A percentile compares a stretch with the other conserved stretches of the same genome.
Conservation (phyloP, 2,113 vertebrate genomes). For the Menidia beryllina region DNA sequence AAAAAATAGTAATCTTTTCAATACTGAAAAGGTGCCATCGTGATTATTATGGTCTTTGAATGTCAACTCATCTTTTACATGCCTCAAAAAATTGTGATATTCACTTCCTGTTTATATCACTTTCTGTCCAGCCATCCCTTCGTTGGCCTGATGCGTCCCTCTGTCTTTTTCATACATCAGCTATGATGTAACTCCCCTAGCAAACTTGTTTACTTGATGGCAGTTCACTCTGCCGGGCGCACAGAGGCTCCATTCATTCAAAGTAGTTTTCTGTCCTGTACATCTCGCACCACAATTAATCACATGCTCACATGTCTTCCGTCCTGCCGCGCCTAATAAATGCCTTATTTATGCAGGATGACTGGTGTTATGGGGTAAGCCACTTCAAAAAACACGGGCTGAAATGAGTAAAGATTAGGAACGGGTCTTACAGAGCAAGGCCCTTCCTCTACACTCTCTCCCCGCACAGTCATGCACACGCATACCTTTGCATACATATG, state of each 20-base stretch:
- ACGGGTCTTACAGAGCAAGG: conserved; percentile 4
- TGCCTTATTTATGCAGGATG: conserved; percentile 65
- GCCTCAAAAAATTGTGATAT: neutral
- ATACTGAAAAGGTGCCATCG: no score
- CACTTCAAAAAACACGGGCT: conserved; percentile 22
- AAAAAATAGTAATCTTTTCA: no score
- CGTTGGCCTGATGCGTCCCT: conserved; percentile 1
- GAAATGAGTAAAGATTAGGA: conserved; percentile 25
- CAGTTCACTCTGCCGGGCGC: conserved; percentile 8
- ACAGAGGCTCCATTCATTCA: conserved; percentile 71
- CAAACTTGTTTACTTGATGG: conserved; percentile 75
- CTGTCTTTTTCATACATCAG: conserved; percentile 44
- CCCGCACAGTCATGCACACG: conserved; percentile 6
- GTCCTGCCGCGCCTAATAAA: conserved; percentile 19
- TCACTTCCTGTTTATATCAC: conserved; percentile 4
- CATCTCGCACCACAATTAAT: conserved; percentile 50
- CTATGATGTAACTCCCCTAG: conserved; percentile 56
- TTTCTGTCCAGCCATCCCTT: conserved; percentile 31
- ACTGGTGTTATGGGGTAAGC: conserved; percentile 57
- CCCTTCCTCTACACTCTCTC: neutral
- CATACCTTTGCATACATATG: conserved; percentile 31
- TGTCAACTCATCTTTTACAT: neutral
- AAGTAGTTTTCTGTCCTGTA: conserved; percentile 50
- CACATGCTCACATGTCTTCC: conserved; percentile 41
- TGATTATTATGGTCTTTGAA: neutral